Conservation (phyloP, 2,888 invertebrate species). For the Cynaeus angustus region DNA sequence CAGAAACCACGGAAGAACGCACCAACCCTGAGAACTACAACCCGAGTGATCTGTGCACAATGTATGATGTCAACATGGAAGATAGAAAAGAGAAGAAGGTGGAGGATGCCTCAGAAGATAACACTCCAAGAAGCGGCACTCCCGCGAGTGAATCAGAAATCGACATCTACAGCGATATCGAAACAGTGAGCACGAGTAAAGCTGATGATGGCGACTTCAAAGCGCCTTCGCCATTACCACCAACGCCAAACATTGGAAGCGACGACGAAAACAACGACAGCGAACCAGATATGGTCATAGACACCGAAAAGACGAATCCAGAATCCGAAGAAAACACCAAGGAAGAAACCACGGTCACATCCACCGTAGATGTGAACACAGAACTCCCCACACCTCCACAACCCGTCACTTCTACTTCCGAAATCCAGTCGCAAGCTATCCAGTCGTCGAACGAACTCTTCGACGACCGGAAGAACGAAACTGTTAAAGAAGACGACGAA, state of each 20-base stretch:
- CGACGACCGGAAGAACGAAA: slow-evolving; percentile 44
- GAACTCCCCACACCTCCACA: slow-evolving; percentile 10
- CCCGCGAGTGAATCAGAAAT: slow-evolving; percentile 72
- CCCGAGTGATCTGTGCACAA: slow-evolving; percentile 58
- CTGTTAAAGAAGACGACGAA: slow-evolving; percentile 72
- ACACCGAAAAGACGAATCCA: slow-evolving; percentile 66
- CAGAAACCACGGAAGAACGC: slow-evolving; percentile 49
- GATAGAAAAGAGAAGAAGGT: slow-evolving; percentile 55
- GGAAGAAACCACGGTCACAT: slow-evolving; percentile 61
- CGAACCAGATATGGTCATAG: slow-evolving; percentile 76
- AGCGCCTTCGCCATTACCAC: slow-evolving; percentile 57
- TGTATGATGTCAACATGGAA: slow-evolving; percentile 54
- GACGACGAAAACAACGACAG: slow-evolving; percentile 73
- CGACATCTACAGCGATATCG: slow-evolving; percentile 79
- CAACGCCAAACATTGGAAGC: slow-evolving; percentile 69
- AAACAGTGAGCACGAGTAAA: slow-evolving; percentile 69
- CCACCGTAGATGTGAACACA: slow-evolving; percentile 53
- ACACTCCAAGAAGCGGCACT: slow-evolving; percentile 55
- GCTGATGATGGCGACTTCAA: slow-evolving; percentile 63
- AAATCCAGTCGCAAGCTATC: slow-evolving; percentile 63
- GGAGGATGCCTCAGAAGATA: slow-evolving; percentile 49
- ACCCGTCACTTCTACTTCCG: slow-evolving; percentile 52
- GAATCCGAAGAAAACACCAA: slow-evolving; percentile 58
- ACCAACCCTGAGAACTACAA: slow-evolving; percentile 64
- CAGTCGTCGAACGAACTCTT: slow-evolving; percentile 60